Conservation (phyloP, 1,140 invertebrate genomes). For the Cydia pomonella region DNA sequence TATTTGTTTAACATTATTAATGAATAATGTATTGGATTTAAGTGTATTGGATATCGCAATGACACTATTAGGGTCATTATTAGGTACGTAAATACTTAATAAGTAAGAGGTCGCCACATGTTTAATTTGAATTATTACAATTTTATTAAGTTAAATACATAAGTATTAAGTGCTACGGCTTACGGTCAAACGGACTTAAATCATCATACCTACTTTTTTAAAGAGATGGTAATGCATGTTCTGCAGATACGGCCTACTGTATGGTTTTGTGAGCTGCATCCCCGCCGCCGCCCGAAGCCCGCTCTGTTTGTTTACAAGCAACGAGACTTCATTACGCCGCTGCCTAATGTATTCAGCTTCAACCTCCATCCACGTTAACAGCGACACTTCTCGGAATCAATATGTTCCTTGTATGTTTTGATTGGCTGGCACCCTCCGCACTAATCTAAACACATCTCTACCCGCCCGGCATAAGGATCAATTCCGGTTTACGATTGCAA, state of each 20-base stretch:
- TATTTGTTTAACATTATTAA: no score
- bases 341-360: conserved; percentile 80
- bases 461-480: conserved; percentile 57
- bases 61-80: no score
- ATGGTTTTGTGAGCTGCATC: background rate
- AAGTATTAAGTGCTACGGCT: no score
- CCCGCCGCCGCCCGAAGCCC: conserved; percentile 34
- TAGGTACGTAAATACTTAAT: no score
- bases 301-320: conserved; percentile 78
- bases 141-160: no score
- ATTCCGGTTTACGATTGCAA: conserved; percentile 45
- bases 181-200: no score
- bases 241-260: background rate
- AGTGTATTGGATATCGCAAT: no score
- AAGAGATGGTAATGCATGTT: background rate
- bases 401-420: conserved; percentile 80
- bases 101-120: no score
- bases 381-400: conserved; percentile 81
- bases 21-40: no score
- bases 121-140: no score
- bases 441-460: conserved; percentile 58
- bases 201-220: background rate
- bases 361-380: conserved; percentile 79
- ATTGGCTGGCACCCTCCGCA: conserved; percentile 61
- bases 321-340: conserved; percentile 80